A percentile compares a stretch with the other conserved stretches of the same genome.
phyloP scores from a whole-genome alignment of 2,113 vertebrate genomes.

The Brachirus orientalis region DNA sequence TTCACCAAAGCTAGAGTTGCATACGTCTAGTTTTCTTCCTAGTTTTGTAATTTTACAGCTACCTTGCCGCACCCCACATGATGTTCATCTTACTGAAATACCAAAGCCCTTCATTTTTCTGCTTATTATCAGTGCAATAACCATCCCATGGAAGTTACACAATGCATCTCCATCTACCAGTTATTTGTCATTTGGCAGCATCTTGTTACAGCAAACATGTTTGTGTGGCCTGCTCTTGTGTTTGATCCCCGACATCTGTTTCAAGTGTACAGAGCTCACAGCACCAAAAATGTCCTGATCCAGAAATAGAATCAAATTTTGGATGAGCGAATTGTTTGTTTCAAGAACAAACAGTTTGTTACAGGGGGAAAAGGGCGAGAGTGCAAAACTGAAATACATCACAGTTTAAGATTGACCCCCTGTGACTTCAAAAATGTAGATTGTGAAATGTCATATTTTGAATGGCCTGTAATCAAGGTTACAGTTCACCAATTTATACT shows the following conservation, averaged over 20 bases:
- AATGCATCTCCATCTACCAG: conserved; percentile 45
- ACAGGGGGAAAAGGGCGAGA: conserved; percentile 40
- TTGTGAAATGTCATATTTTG: conserved; percentile 12
- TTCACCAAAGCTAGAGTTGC: neutral
- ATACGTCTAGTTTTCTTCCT: too few relatives aligned
- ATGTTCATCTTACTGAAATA: conserved; percentile 33
- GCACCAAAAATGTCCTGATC: conserved; percentile 31
- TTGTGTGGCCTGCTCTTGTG: conserved; percentile 41
- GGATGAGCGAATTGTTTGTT: conserved; percentile 70
- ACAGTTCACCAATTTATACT: neutral
- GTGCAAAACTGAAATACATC: conserved; percentile 12
- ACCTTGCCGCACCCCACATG: conserved; percentile 34
- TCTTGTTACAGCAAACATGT: conserved; percentile 69
- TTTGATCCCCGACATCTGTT: conserved; percentile 72
- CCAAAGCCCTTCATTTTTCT: conserved; percentile 58
- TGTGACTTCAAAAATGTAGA: neutral
- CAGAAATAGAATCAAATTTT: conserved; percentile 69
- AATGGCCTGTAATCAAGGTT: conserved; percentile 28
- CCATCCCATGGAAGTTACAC: conserved; percentile 48
- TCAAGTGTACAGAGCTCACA: conserved; percentile 25
- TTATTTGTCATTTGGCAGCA: conserved; percentile 66
- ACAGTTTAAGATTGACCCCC: conserved; percentile 8
- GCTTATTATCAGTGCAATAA: conserved; percentile 20
- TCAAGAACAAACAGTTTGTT: conserved; percentile 57
- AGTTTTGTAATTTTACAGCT: conserved; percentile 12